Base-by-base conservation (phyloP, 2,797 vertebrate species). In the Cirrhinus mrigala region DNA sequence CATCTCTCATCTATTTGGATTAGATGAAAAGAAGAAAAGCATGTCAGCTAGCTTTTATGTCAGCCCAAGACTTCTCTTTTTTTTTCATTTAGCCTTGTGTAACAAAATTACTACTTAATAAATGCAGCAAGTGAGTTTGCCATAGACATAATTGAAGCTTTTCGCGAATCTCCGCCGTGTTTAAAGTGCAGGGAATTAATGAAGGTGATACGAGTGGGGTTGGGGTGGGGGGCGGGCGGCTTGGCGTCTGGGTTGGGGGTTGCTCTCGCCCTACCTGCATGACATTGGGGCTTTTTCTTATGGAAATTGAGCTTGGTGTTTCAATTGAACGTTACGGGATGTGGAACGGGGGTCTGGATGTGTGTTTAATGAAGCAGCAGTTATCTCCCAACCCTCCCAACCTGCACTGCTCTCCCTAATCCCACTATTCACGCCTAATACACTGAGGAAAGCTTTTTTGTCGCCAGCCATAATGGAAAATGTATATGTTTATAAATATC, bases 101-200 rank as follows among this genome's bases (percentile, higher is more conserved):
- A 95, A 94, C 93, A 92, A 94, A 95, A 95, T 95, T 93, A 95
- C 93, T 92, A 93, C 91, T 94, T 95, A 94, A 95, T 94, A 95
- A 95, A 94, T 93, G 92, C 93, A 89, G 91, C 86, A 83, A 88
- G 91, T 91, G 92, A 94, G 92, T 92, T 93, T 89, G 93, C 91
- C 90, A 89, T 91, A 90, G 90, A 91, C 89, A 93, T 95, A 94
- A 95, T 94, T 94, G 93, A 92, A 94, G 91, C 91, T 92, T 95
- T 95, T 94, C 37, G 79, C 27, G 86, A 85, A 88, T 81, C 76
- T 84, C 90, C 91, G 85, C 92, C 91, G 90, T 70, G 89, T 90
- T 94, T 90, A 78, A 91, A 93, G 92, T 91, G 92, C 92, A 90
- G 88, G 88, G 93, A 92, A 94, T 95, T 94, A 95, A 94, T 94